Evolutionary conservation across 2,113 vertebrate species (phyloP), one percentile per base, ranked within the genome.

Genomic region (Pseudolaguvia tuberculata): DNA sequence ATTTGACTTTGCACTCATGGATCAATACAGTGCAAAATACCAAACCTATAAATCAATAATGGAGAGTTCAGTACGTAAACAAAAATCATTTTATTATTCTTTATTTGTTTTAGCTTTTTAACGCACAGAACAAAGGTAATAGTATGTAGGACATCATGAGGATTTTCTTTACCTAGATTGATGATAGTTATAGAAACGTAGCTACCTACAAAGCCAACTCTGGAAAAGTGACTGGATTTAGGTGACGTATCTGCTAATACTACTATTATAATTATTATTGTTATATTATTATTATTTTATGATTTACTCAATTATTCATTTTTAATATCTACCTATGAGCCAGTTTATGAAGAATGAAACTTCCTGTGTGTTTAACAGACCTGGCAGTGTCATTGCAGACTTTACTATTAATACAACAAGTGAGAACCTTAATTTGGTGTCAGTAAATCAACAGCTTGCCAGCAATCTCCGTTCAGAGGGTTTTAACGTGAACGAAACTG

Each of bases 301-400:
- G 10, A 6, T 13, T 23, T 25, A 8, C 12, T 3, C 21, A 7
- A 7, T 29, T 20, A 4, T 18, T 11, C 9, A 20, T 61, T 27
- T 27, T 21, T 21, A 56, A 23, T 27, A 15, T 23, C 14, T 11
- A 58, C 23, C 23, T 25, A 57, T 14, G n/a, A 25, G 6, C 23
- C 23, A 29, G 39, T 42, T 42, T 42, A 42, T 7, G 17, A 50
- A 50, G 48, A 8, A 50, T 50, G 3, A 50, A 50, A 12, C 2
- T 15, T 17, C 17, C 20, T 78, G 62, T 66, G 13, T 63, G 63
- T 70, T 31, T 13, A 45, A 2, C 48, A 79, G 77, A 20, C 50
- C 65, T 62, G 77, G 77, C 42, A 74, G 72, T 70, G 65, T 74
- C 23, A 47, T 79, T 0, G 45, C 73, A 74, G 77, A 79, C 39